Base-by-base conservation (phyloP, 1,140 invertebrate species). In the Ephestia elutella region DNA sequence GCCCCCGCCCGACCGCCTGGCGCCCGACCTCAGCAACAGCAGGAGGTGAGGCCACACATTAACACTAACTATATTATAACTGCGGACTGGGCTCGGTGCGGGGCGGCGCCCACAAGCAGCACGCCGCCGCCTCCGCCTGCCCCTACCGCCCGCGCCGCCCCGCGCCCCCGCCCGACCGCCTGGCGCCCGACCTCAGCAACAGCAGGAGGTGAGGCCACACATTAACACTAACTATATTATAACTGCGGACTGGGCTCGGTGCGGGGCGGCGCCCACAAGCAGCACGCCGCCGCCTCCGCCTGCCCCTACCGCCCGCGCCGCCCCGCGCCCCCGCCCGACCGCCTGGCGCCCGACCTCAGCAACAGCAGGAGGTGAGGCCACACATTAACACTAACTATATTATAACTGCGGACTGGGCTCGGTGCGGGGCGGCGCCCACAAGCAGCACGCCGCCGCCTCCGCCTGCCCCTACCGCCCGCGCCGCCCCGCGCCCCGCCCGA, bases 81-180 rank as follows among this genome's bases (percentile, higher is more conserved):
- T 25, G 21, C 21, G 21, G 18, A 10, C 48, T 17, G 48, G 4
- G 7, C 15, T 94, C 96, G 73, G 90, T 92, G 35, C 92, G 92
- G 71, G 95, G 95, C 49, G 91, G 94, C 50, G 93, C 93, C 82
- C 93, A 92, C 79, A 90, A 92, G 50, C 94, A 92, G 28, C 96
- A 98, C 87, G 92, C 92, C 49, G 92, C 93, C 62, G 90, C 92
- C 17, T 93, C 93, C 71, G 93, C 94, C 20, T 98, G 97, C 89
- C 97, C 97, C 0, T 98, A 98, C 89, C 77, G 80, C 70, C 38
- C 73, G 58, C 68, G 66, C 53, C 25, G 49, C 28, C 21, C 56
- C 25, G 13, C 57, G 61, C 65, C 60, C 35, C 63, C 64, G 61
- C 86, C 91, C 0, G 92, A 93, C 75, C 87, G 92, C 25, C 71